These are phyloP conservation scores for Eledona agricola DNA, from an alignment of 2,888 invertebrate species.

Conservation along the genomic window DNA sequence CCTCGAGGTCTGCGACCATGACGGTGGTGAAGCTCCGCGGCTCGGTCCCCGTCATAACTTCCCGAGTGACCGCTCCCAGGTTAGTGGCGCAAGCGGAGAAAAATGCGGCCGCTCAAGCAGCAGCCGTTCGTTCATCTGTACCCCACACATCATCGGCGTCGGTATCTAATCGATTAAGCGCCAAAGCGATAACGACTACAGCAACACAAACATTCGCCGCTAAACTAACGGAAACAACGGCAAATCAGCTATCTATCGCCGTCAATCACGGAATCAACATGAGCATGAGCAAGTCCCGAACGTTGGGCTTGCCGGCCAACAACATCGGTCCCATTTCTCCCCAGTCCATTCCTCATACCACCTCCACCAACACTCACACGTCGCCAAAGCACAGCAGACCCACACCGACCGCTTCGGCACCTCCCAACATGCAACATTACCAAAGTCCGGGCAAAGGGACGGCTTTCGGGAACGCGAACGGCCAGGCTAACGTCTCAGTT, in stretches of 20 bases:
- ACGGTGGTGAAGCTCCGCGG: constrained; percentile 53
- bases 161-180: constrained; percentile 33
- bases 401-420: constrained; percentile 59
- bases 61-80: constrained; percentile 62
- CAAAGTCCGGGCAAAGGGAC: constrained; percentile 49
- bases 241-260: constrained; percentile 40
- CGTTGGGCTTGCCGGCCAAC: constrained; percentile 39
- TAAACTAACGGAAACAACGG: constrained; percentile 69
- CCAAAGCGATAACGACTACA: constrained; percentile 49
- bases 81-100: constrained; percentile 68
- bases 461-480: constrained; percentile 27
- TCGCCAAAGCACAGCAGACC: constrained; percentile 55
- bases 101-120: constrained; percentile 53
- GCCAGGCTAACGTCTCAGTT: constrained; percentile 28
- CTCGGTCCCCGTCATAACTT: constrained; percentile 45
- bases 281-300: constrained; percentile 22
- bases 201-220: constrained; percentile 79
- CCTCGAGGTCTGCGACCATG: constrained; percentile 35
- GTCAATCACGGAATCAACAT: constrained; percentile 40
- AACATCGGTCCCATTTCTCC: constrained; percentile 54
- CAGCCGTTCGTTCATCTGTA: constrained; percentile 25
- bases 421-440: constrained; percentile 60
- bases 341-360: constrained; percentile 44
- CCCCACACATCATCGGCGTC: constrained; percentile 38
- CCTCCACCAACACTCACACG: constrained; percentile 47